Evolutionary conservation across 2,113 vertebrate genomes (phyloP), one percentile per base, ranked within the genome.

Genomic region (Colinus virginianus): DNA sequence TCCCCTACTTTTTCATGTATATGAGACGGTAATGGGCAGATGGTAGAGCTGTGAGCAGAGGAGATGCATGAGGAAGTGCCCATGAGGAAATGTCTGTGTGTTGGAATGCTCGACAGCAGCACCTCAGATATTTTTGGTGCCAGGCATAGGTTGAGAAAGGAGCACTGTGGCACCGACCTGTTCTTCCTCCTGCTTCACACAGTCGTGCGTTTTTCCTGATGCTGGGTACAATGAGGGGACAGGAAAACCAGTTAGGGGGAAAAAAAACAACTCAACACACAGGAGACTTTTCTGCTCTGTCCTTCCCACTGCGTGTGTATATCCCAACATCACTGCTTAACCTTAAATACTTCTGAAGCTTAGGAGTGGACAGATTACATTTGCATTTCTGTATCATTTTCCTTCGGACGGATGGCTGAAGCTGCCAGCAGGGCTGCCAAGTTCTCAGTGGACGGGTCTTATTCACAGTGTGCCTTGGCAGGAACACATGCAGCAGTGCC

Each of bases 361-460:
- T 43, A 63, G 55, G 92, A 85, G 61, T 74, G 72, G 85, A 71
- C 32, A 63, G 90, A 69, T 85, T 85, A 76, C 58, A 79, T 82
- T 84, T 93, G 32, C 67, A n/a, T 85, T 95, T 92, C 42, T 13
- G 55, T 84, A 87, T 30, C 70, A 43, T 92, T 96, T 96, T 69
- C 71, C 71, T 82, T 78, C 17, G 13, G 34, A 23, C 51, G 42
- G n/a, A 71, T 87, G 87, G 75, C 78, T 92, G 16, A 55, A 55
- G 19, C 46, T 51, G 49, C 49, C 34, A 2, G 25, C 84, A 77
- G 11, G 8, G 42, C 75, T 0, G 0, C 70, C 67, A 58, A 6
- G 5, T 58, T 87, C 69, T 45, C 55, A 61, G 53, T n/a, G 25
- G 63, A 70, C 51, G 81, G 69, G 62, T 78, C 92, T 87, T 68